Conservation (phyloP, 2,113 vertebrate genomes). For the Trochalopteron elliotii region DNA sequence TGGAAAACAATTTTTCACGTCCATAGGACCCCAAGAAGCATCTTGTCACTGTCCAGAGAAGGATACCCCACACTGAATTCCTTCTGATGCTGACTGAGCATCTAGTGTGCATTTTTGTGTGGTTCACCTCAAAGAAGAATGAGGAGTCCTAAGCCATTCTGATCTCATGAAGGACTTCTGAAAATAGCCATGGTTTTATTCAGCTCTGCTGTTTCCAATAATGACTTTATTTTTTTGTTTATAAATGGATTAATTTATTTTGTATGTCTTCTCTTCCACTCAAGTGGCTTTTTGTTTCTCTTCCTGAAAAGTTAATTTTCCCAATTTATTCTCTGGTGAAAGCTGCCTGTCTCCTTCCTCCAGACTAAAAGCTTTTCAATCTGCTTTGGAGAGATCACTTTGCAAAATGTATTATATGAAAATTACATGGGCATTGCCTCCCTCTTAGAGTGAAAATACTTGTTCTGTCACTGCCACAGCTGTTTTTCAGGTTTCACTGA, state of each 20-base stretch:
- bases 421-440: background rate
- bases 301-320: background rate
- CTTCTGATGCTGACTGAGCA: background rate
- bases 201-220: background rate
- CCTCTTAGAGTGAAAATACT: background rate
- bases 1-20: fast-evolving
- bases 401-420: background rate
- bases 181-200: background rate
- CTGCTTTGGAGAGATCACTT: background rate
- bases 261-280: background rate
- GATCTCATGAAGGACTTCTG: background rate
- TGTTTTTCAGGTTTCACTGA: background rate
- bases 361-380: constrained; percentile 1
- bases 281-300: background rate
- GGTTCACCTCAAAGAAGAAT: background rate
- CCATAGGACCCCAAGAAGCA: fast-evolving
- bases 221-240: background rate
- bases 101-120: background rate
- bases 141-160: background rate
- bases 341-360: background rate
- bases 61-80: fast-evolving
- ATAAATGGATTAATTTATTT: background rate
- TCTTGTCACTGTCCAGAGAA: fast-evolving
- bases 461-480: background rate
- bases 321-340: background rate